Evolutionary conservation across 2,113 vertebrate genomes (phyloP).

Genomic region (Embiotoca jacksoni): DNA sequence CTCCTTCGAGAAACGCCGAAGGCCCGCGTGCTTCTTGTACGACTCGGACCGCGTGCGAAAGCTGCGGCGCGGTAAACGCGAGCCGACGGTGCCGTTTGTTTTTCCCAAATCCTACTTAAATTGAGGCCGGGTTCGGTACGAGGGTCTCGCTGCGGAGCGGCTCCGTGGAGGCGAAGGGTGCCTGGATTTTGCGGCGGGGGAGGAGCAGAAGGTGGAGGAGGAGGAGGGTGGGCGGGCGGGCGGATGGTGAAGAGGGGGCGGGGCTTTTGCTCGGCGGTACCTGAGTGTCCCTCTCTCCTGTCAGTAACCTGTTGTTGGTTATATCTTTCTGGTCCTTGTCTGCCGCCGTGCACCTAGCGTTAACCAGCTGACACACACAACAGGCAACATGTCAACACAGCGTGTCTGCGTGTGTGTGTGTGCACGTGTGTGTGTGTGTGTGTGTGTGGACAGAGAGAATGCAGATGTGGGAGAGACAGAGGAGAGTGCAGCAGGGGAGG

Average conservation of each 20-base stretch:
- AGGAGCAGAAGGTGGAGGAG: slow-evolving; percentile 41
- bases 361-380: slow-evolving; percentile 95
- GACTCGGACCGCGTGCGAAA: too few relatives aligned
- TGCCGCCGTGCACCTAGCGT: slow-evolving; percentile 95
- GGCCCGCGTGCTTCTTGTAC: too few relatives aligned
- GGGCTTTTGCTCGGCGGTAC: slow-evolving; percentile 86
- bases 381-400: slow-evolving; percentile 75
- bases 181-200: slow-evolving; percentile 63
- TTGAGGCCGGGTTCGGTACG: not conserved
- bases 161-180: slow-evolving; percentile 43
- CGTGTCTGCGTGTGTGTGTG: slow-evolving; percentile 40
- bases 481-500: slow-evolving; percentile 45
- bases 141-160: slow-evolving; percentile 87
- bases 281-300: slow-evolving; percentile 98
- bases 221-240: slow-evolving; percentile 23
- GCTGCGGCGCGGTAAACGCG: too few relatives aligned
- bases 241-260: slow-evolving; percentile 53
- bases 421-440: slow-evolving; percentile 16
- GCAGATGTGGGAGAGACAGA: slow-evolving; percentile 36
- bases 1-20: too few relatives aligned
- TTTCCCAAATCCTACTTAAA: too few relatives aligned
- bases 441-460: slow-evolving; percentile 29
- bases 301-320: slow-evolving; percentile 99
- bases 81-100: too few relatives aligned
- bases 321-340: slow-evolving; percentile 99